phyloP scores from a whole-genome alignment of 2,113 vertebrate genomes.

The Acrocephalus kingi region DNA sequence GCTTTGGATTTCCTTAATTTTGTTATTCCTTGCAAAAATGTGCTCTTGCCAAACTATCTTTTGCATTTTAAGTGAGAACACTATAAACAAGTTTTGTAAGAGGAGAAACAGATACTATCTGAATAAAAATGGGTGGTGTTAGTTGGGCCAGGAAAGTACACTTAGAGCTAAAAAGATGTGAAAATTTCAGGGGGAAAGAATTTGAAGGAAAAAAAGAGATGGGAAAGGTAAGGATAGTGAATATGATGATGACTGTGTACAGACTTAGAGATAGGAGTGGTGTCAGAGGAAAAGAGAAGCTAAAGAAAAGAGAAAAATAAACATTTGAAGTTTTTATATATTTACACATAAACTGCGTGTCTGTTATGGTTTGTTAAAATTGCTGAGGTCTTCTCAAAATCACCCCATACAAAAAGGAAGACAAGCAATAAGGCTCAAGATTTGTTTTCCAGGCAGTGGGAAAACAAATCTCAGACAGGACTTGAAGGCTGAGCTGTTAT shows the following conservation, averaged over 20 bases:
- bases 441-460: not conserved
- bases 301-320: not conserved
- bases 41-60: not conserved
- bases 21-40: not conserved
- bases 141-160: not conserved
- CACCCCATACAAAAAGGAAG: not conserved
- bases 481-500: not conserved
- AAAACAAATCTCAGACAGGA: not conserved
- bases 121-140: not conserved
- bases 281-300: not conserved
- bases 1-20: not conserved
- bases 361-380: constrained; percentile 15
- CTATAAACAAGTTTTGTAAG: not conserved
- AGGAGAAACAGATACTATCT: not conserved
- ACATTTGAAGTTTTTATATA: not conserved
- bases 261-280: not conserved
- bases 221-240: not conserved
- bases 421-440: not conserved
- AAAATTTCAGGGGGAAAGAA: not conserved
- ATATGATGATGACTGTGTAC: not conserved
- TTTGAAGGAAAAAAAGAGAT: not conserved
- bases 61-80: not conserved
- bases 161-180: not conserved
- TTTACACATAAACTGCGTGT: not conserved
- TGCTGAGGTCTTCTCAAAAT: not conserved